Evolutionary conservation across 1,140 invertebrate genomes (phyloP).

Genomic region (Platyscapa corneri): DNA sequence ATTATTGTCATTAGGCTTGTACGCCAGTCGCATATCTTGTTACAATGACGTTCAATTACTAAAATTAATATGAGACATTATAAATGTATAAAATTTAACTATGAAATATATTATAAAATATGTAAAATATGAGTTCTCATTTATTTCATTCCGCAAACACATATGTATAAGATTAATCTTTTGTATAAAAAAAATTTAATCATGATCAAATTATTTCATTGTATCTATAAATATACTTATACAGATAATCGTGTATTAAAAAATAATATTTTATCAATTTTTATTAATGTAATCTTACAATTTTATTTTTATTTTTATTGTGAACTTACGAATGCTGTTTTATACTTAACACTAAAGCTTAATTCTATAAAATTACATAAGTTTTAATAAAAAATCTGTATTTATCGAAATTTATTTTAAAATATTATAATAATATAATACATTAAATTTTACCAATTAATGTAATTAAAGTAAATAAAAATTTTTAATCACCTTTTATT

Average conservation of each 20-base stretch:
- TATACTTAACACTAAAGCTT: background rate
- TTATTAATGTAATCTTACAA: background rate
- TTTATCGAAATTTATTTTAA: background rate
- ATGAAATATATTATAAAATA: slow-evolving; percentile 67
- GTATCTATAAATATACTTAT: background rate
- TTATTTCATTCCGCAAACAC: slow-evolving; percentile 23
- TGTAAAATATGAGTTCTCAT: slow-evolving; percentile 22
- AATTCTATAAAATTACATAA: background rate
- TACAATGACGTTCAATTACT: slow-evolving; percentile 64
- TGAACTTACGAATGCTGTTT: background rate
- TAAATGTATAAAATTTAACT: slow-evolving; percentile 72
- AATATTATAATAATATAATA: background rate
- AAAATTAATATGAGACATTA: slow-evolving; percentile 61
- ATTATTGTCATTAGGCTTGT: slow-evolving; percentile 61
- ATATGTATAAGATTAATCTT: slow-evolving; percentile 12
- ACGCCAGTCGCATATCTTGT: slow-evolving; percentile 68
- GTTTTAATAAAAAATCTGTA: background rate
- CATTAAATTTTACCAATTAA: background rate
- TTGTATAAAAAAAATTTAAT: background rate
- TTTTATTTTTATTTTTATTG: background rate
- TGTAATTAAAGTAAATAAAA: background rate
- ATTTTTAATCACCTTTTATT: background rate
- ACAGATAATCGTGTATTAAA: background rate
- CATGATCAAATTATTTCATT: background rate
- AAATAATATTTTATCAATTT: background rate